Evolutionary conservation across 2,888 invertebrate species (phyloP), one percentile per base, ranked within the genome.

Genomic region (Cerceris ruficornis): DNA sequence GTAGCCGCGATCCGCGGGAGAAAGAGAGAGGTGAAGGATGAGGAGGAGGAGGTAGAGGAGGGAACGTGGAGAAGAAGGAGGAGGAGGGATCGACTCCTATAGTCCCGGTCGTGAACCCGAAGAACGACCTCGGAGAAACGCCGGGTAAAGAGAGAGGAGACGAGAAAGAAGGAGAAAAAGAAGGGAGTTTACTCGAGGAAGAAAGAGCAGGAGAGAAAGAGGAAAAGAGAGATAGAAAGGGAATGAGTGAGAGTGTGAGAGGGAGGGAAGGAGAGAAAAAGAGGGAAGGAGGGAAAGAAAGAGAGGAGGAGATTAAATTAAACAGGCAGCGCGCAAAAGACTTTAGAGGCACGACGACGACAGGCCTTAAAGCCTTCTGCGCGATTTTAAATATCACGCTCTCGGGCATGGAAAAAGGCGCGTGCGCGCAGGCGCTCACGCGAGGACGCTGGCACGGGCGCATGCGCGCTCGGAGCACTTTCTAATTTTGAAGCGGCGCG

Each of bases 101-200:
- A 82, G 87, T 79, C 82, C 88, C 89, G 90, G 88, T 90, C 89
- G 88, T 90, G 89, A 89, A 90, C 90, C 88, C 90, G 87, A 88
- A 85, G 82, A 87, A 89, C 87, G 86, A 85, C 87, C 86, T 87
- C 84, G 83, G 82, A 80, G 84, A 82, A 82, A 86, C 83, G 85
- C 75, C 55, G 76, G 69, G 69, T 69, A 71, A 80, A 84, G 84
- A 83, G 72, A 71, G 71, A 60, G 62, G 62, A 54, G 52, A 64
- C 65, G 49, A 76, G 58, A 66, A 61, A 58, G 61, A 54, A 43
- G 66, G 50, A 58, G 69, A 41, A 50, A 61, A 50, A 49, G n/a
- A 49, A 28, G 65, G 55, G 61, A 68, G 59, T 11, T 39, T 50
- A 39, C 13, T 11, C 17, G 67, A 58, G 9, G 41, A 43, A 17